Evolutionary conservation across 2,888 invertebrate species (phyloP).

Genomic region (Lysandra bellargus): DNA sequence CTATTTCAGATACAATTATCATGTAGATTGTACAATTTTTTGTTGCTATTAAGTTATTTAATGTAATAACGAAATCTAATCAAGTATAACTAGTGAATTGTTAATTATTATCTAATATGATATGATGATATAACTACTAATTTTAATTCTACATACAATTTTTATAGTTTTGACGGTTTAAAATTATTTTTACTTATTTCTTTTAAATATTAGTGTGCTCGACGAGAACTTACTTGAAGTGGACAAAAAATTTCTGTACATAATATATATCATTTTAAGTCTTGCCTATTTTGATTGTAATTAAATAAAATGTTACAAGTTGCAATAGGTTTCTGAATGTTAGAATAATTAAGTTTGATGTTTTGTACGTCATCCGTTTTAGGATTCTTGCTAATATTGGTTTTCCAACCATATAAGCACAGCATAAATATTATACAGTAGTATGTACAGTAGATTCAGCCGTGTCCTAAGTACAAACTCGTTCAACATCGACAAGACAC

Average conservation of each 20-base stretch:
- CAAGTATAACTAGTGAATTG: neutral
- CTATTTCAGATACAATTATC: neutral
- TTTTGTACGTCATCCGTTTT: neutral
- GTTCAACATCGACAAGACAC: neutral
- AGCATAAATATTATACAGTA: neutral
- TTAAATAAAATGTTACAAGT: neutral
- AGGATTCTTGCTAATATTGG: neutral
- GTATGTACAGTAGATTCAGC: neutral
- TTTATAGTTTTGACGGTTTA: neutral
- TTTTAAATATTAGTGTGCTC: neutral
- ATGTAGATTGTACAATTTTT: neutral
- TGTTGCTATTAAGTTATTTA: neutral
- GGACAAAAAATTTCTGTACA: neutral
- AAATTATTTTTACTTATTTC: neutral
- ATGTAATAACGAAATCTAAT: neutral
- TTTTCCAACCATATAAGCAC: neutral
- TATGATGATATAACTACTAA: neutral
- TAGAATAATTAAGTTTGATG: neutral
- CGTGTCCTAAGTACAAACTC: neutral
- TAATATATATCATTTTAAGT: neutral
- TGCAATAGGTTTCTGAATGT: neutral
- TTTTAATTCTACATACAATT: neutral
- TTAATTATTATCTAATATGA: neutral
- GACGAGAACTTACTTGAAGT: neutral
- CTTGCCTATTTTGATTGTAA: conserved; percentile 1